phyloP scores from a whole-genome alignment of 2,797 vertebrate species.

The Ptychobarbus kaznakovi region DNA sequence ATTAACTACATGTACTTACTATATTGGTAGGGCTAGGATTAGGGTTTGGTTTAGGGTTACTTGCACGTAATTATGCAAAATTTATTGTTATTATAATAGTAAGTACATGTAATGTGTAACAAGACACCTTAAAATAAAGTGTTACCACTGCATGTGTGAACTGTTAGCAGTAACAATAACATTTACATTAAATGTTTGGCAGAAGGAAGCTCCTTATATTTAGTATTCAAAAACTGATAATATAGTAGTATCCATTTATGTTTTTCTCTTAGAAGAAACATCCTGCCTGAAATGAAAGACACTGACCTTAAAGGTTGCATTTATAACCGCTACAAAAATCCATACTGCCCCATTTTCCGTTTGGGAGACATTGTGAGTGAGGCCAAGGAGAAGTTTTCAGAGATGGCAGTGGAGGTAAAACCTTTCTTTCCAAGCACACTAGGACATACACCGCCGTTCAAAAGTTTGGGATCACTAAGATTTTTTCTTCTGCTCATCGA shows the following conservation, averaged over 20 bases:
- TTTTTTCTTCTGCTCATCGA: not conserved
- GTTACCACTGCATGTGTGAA: not conserved
- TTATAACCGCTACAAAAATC: constrained; percentile 79
- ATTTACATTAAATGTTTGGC: not conserved
- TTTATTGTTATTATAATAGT: not conserved
- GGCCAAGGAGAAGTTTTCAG: constrained; percentile 85
- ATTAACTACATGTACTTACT: not conserved
- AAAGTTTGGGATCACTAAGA: not conserved
- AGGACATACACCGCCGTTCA: not conserved
- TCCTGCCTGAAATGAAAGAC: constrained; percentile 79
- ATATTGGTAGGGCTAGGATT: not conserved
- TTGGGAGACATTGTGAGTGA: constrained; percentile 81
- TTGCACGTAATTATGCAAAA: not conserved
- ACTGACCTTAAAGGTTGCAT: constrained; percentile 83
- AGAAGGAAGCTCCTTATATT: not conserved
- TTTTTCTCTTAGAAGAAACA: constrained; percentile 81
- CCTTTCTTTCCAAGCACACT: not conserved
- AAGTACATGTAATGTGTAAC: not conserved
- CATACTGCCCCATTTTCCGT: constrained; percentile 89
- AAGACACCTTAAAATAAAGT: not conserved
- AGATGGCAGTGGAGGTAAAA: constrained; percentile 86
- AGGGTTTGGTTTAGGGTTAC: not conserved
- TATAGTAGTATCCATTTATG: not conserved
- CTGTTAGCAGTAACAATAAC: not conserved
- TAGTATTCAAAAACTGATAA: not conserved